Base-by-base conservation (phyloP, 2,113 vertebrate species). In the Pterophyllum scalare region DNA sequence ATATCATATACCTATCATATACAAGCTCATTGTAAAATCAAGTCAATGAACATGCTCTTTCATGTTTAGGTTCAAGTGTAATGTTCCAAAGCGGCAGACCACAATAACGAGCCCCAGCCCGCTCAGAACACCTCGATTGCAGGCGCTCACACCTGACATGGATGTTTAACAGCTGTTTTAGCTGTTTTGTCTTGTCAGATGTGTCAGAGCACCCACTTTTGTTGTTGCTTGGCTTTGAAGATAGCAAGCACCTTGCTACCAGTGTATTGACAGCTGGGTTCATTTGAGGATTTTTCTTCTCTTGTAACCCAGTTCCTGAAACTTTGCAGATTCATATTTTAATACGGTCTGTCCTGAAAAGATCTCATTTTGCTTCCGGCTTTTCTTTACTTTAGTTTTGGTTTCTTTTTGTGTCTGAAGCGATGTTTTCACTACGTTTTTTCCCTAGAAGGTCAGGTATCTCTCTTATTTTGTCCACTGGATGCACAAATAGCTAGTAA, bases 51-150 rank as follows among this genome's bases (percentile, higher is more conserved):
- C 19, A 24, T 28, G 24, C 46, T 49, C 64, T 70, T 70, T 49
- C 15, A 49, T 70, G 28, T 49, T 70, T 22, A 70, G 64, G 4
- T 49, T 49, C 7, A 20, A 28, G 24, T 28, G 24, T 49, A 7
- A 70, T 19, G 9, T 70, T 67, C 64, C 46, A 67, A 7, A 40
- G 35, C 61, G 40, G 7, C 24, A 70, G 64, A 49, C 40, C 19
- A 2, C 24, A 26, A 52, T 70, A 20, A 49, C 12, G 26, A 28
- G 24, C 17, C 3, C 0, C 17, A 19, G 26, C 38, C 0, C 2
- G 13, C 24, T 70, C 64, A 28, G 24, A 7, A 24, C 24, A 7
- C 28, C 43, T 70, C 31, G 20, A 17, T 28, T 28, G 65, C 43
- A 70, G 65, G 15, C 49, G 20, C 40, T 70, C 65, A 52, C 40